These are phyloP conservation scores for Synergus laeviventris DNA, from an alignment of 2,888 invertebrate species.

Conservation along the genomic window DNA sequence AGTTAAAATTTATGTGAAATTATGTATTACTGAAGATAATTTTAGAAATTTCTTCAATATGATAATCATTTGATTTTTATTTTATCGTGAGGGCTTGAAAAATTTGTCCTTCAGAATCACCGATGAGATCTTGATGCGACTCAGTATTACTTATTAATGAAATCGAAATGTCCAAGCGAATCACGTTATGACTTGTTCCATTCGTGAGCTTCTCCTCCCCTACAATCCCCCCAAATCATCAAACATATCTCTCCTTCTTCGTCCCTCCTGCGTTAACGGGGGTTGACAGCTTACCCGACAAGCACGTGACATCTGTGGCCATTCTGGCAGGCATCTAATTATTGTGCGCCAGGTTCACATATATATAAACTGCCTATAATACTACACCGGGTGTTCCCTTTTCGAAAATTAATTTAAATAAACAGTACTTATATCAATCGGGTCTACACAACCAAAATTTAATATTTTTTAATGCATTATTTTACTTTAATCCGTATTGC, in stretches of 20 bases:
- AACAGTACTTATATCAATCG: not conserved
- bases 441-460: not conserved
- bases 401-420: not conserved
- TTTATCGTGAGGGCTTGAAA: not conserved
- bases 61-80: not conserved
- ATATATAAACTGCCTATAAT: slow-evolving; percentile 8
- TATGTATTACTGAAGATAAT: too few relatives aligned
- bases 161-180: slow-evolving; percentile 45
- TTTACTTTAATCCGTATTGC: too few relatives aligned
- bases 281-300: slow-evolving; percentile 74
- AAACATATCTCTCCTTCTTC: slow-evolving; percentile 41
- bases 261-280: slow-evolving; percentile 58
- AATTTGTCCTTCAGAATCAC: slow-evolving; percentile 13
- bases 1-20: too few relatives aligned
- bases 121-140: slow-evolving; percentile 12
- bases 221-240: not conserved
- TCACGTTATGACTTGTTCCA: slow-evolving; percentile 35
- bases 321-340: slow-evolving; percentile 73
- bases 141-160: slow-evolving; percentile 44
- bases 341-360: slow-evolving; percentile 64
- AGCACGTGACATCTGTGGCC: slow-evolving; percentile 73
- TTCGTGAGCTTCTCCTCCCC: slow-evolving; percentile 8
- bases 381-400: slow-evolving; percentile 16
- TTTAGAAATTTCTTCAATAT: not conserved
- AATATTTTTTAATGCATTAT: not conserved